A percentile compares a stretch with the other conserved stretches of the same genome.
Evolutionary conservation across 2,888 invertebrate genomes (phyloP).

Genomic region (Tortricodes alternella): DNA sequence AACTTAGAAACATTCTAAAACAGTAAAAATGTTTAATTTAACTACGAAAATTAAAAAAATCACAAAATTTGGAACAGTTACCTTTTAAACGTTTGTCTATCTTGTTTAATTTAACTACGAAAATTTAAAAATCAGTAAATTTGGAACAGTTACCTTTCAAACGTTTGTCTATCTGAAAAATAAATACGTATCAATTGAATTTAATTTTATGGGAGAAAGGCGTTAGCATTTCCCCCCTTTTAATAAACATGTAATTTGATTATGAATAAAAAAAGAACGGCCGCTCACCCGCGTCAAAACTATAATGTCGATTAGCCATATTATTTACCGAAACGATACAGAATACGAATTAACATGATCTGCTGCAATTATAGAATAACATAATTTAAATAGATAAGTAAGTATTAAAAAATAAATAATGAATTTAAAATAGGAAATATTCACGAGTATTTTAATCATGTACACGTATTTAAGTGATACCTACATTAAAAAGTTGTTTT

Average conservation of each 20-base stretch:
- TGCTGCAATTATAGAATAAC: conserved; percentile 43
- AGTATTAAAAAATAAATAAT: conserved; percentile 9
- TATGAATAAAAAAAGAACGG: background rate
- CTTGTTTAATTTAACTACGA: no score
- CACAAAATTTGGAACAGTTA: no score
- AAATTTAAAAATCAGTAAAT: no score
- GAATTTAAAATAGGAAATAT: conserved; percentile 15
- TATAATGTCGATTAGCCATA: conserved; percentile 61
- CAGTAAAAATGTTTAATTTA: background rate
- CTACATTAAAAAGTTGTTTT: conserved; percentile 39
- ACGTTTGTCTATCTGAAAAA: no score
- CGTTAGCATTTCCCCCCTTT: no score
- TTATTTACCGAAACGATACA: conserved; percentile 50
- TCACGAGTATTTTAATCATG: conserved; percentile 23
- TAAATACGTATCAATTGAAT: background rate
- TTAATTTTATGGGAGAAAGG: no score
- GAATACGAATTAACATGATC: conserved; percentile 40
- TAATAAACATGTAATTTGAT: no score
- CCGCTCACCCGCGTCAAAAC: conserved; percentile 1
- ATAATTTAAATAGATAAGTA: conserved; percentile 15
- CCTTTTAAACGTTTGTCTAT: no score
- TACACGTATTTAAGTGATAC: conserved; percentile 16
- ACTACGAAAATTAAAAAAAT: background rate
- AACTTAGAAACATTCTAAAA: no score
- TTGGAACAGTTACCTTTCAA: no score